Evolutionary conservation across 2,797 vertebrate species (phyloP).

Genomic region (Ctenopoma kingsleyae): DNA sequence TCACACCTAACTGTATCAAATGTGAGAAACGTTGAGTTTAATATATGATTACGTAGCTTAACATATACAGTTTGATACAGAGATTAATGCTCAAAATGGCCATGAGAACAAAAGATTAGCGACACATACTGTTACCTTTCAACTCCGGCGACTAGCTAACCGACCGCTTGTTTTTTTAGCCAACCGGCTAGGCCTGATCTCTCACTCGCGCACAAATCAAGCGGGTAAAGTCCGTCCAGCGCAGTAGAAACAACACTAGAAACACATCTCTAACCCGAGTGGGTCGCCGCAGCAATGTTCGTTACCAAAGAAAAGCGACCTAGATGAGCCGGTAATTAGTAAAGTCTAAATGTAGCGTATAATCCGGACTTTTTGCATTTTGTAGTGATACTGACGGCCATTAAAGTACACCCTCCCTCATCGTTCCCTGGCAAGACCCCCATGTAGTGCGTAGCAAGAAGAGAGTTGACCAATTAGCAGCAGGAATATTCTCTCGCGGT

Average conservation of each 20-base stretch:
- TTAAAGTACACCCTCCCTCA: conserved; percentile 86
- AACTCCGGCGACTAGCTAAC: conserved; percentile 71
- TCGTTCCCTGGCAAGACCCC: conserved; percentile 67
- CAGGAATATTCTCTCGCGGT: conserved; percentile 1
- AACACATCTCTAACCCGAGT: conserved; percentile 27
- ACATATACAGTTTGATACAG: rapidly evolving
- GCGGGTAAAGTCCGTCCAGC: conserved; percentile 73
- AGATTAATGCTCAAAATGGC: not conserved
- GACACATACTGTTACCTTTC: conserved; percentile 68
- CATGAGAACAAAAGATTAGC: not conserved
- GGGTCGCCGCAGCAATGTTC: not conserved
- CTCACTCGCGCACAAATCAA: conserved; percentile 72
- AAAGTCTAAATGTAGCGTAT: conserved; percentile 59
- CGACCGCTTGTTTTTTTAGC: conserved; percentile 75
- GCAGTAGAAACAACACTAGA: conserved; percentile 51
- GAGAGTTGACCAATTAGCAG: conserved; percentile 67
- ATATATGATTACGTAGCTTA: not conserved
- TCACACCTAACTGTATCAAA: conserved; percentile 9
- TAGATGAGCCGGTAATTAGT: not conserved
- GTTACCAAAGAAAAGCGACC: conserved; percentile 5
- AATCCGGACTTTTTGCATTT: conserved; percentile 78
- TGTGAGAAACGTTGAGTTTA: rapidly evolving
- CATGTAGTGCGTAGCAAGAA: conserved; percentile 47
- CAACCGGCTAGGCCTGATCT: conserved; percentile 82
- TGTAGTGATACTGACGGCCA: conserved; percentile 81